Base-by-base conservation (phyloP, 2,113 vertebrate species). In the Ploceus nigricollis region DNA sequence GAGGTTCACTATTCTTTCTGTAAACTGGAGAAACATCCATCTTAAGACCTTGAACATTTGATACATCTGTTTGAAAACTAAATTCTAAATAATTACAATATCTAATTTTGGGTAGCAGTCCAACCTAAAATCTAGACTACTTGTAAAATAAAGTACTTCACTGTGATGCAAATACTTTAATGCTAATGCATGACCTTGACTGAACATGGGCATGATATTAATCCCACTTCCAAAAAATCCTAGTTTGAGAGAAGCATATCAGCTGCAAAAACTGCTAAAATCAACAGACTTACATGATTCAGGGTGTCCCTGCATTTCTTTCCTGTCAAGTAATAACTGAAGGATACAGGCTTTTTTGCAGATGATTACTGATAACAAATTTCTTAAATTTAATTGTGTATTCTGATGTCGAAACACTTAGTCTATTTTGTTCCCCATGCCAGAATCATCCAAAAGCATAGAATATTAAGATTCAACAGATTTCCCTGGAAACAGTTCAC, bases 401-500 rank as follows among this genome's bases (percentile, higher is more conserved):
- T 71, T 78, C 30, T 33, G 15, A 33, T 10, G 5, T 18, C 58
- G 25, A 81, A 83, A 77, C 4, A 66, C 9, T 7, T 83, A 53
- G 12, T 33, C 37, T 6, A 27, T 58, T 78, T 75, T 90, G 39
- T 30, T 75, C 7, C 25, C 27, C 2, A 0, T 13, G 21, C 18
- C 15, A 64, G 42, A 78, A 58, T 45, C 0, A 0, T 35, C 6
- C 28, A 81, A 56, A 42, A 68, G 21, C 23, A 86, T 0, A 48
- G 25, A 81, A 47, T 13, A 64, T 6, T n/a, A 72, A 47, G 10
- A 68, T 22, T 60, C 27, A 53, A 64, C 28, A 40, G 6, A 39
- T 56, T 54, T 20, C 21, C 16, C 47, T 54, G 22, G 4, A 19
- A 92, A 65, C 23, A 80, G 19, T 39, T 92, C 63, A 90, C n/a